Evolutionary conservation across 2,888 invertebrate genomes (phyloP), one percentile per base, ranked within the genome.

Genomic region (Metalampra italica): DNA sequence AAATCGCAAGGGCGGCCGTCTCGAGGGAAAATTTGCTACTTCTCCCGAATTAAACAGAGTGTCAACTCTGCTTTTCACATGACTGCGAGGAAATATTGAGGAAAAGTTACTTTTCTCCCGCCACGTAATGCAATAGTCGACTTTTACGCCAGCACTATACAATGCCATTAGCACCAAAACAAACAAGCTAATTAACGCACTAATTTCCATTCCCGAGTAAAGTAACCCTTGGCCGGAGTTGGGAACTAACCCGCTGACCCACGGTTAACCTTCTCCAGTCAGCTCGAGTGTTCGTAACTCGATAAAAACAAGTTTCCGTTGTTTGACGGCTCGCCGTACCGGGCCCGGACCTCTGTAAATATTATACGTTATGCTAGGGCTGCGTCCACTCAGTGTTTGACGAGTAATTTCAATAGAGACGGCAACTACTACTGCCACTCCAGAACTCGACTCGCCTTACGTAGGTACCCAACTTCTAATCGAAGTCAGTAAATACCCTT

Each of bases 301-400:
- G 57, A 57, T 57, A 58, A 58, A 59, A 60, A 53, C 52, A 54
- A 54, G 36, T 36, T 49, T 32, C 48, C 41, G 29, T 41, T 45
- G 49, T 49, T 49, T 49, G 49, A 49, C 34, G 45, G 49, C 41
- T 11, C 34, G 48, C 44, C 49, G 29, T 45, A 45, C 37, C 43
- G 14, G n/a, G 32, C 41, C 36, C 62, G 57, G 62, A 59, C 70
- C 71, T 70, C 57, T 64, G 72, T 73, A 71, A 72, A 73, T 73
- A 73, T 69, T 68, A 60, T 36, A 36, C 36, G 36, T 36, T 36
- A 36, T 36, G 32, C 32, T 22, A 22, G 22, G 22, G 22, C 22
- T 22, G 22, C 5, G 22, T 22, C n/a, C 66, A 71, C 70, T 64
- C 58, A 22, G 5, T 2, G 41, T 41, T 43, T 29, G 29, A 29